Percentiles rank a stretch among this genome's conserved stretches.
phyloP scores from a whole-genome alignment of 1,140 invertebrate genomes.

The Pomacea maculata region DNA sequence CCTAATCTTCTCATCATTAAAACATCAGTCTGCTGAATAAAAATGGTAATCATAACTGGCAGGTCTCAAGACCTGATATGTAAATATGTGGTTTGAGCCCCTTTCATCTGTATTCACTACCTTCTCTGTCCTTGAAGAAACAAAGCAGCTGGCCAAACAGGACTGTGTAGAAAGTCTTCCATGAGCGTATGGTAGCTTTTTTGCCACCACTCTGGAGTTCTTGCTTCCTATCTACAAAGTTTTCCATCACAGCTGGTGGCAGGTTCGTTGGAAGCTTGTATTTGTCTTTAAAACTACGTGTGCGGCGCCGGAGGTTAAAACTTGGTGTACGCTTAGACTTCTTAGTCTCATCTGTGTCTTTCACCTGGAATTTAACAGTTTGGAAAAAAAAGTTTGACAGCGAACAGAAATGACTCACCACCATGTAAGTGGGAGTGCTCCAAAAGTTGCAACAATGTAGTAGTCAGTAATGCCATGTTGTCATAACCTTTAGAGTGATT shows the following conservation, averaged over 20 bases:
- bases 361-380: constrained; percentile 25
- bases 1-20: too few species aligned
- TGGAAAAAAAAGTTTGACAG: constrained; percentile 24
- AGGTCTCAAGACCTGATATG: not conserved
- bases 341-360: constrained; percentile 46
- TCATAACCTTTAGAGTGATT: not conserved
- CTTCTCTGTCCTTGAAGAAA: constrained; percentile 96
- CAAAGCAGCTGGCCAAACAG: constrained; percentile 95
- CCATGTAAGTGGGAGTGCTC: not conserved
- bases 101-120: constrained; percentile 62
- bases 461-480: not conserved
- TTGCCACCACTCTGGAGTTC: constrained; percentile 92
- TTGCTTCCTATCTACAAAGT: constrained; percentile 92
- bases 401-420: not conserved
- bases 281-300: constrained; percentile 80
- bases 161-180: constrained; percentile 95
- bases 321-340: constrained; percentile 83
- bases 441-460: not conserved
- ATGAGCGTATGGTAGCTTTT: constrained; percentile 91
- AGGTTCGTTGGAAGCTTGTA: constrained; percentile 71
- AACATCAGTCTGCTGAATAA: too few species aligned
- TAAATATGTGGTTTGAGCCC: not conserved
- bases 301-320: constrained; percentile 87
- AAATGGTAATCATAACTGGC: too few species aligned
- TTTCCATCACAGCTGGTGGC: constrained; percentile 91